phyloP scores from a whole-genome alignment of 2,888 invertebrate species.

The Coremacera marginata region DNA sequence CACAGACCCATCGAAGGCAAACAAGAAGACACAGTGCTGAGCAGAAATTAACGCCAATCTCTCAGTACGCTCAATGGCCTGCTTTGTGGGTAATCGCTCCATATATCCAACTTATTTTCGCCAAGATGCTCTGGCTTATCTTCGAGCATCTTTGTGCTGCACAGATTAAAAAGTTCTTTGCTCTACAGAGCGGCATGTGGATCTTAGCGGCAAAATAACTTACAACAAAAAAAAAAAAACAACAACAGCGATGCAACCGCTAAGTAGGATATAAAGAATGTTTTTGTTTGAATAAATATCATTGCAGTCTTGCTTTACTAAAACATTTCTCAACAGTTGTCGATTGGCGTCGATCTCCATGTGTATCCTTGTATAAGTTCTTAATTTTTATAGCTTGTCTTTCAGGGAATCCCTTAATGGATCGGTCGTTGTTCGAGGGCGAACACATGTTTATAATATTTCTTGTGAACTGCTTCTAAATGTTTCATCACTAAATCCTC shows the following conservation, averaged over 20 bases:
- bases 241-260: background rate
- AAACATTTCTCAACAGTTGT: background rate
- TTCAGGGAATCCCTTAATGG: constrained; percentile 50
- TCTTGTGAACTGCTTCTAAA: constrained; percentile 13
- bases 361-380: no score
- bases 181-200: background rate
- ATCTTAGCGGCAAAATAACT: background rate
- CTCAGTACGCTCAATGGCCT: background rate
- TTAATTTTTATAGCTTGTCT: constrained; percentile 15
- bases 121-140: background rate
- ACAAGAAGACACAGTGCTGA: constrained; percentile 3
- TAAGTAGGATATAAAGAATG: background rate
- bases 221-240: background rate
- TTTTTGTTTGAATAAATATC: background rate
- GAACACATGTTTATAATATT: constrained; percentile 50
- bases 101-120: background rate
- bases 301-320: background rate
- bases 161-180: background rate
- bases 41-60: background rate
- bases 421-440: constrained; percentile 24
- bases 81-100: background rate
- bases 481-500: background rate
- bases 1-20: background rate
- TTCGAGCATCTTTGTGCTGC: background rate
- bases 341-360: no score